Conservation (phyloP, 2,797 vertebrate species). For the Crocodylus rhombifer region DNA sequence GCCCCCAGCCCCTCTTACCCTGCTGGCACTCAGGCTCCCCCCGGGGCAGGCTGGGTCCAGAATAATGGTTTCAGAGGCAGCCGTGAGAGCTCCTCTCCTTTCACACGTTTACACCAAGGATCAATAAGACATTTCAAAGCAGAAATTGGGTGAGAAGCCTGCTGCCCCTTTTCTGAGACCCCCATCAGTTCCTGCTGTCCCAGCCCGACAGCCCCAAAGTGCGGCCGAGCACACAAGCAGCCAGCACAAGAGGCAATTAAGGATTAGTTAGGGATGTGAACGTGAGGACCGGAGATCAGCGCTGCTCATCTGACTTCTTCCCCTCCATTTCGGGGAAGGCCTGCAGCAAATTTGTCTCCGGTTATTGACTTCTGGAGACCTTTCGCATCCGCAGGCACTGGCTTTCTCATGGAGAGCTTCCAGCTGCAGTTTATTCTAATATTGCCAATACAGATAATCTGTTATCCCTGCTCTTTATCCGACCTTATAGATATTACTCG, state of each 20-base stretch:
- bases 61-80: background rate
- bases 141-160: background rate
- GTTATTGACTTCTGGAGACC: background rate
- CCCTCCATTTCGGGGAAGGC: background rate
- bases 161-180: background rate
- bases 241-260: rapidly evolving
- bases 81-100: background rate
- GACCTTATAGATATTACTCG: background rate
- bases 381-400: background rate
- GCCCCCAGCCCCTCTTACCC: background rate
- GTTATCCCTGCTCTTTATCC: background rate
- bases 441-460: background rate
- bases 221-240: rapidly evolving
- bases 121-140: background rate
- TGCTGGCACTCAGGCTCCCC: background rate
- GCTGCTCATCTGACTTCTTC: background rate
- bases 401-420: background rate
- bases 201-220: rapidly evolving
- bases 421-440: background rate
- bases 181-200: background rate
- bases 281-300: rapidly evolving
- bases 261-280: rapidly evolving
- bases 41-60: background rate
- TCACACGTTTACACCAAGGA: background rate
- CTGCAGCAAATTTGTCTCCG: background rate